Evolutionary conservation across 2,113 vertebrate genomes (phyloP).

Genomic region (Mesoclemmys tuberculata): DNA sequence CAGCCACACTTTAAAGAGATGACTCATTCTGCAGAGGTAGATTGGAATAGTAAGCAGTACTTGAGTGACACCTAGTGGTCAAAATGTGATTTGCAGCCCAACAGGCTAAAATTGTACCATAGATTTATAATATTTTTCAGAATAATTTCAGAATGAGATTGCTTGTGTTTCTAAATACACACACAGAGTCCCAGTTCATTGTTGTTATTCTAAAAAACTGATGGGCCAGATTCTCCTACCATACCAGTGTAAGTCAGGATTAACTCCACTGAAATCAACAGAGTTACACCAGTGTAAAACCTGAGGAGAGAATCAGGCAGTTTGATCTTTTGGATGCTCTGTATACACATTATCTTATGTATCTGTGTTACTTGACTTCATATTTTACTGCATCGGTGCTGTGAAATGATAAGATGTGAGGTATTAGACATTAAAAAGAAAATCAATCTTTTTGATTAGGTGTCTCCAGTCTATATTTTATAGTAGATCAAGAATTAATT

Average conservation of each 20-base stretch:
- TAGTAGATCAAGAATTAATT: background rate
- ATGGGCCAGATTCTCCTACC: background rate
- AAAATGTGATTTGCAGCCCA: fast-evolving
- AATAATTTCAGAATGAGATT: fast-evolving
- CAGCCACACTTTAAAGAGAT: fast-evolving
- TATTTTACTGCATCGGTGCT: background rate
- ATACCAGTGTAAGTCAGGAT: background rate
- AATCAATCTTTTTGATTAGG: background rate
- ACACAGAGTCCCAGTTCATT: fast-evolving
- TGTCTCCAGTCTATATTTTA: background rate
- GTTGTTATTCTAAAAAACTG: background rate
- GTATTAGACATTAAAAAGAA: background rate
- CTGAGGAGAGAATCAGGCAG: fast-evolving
- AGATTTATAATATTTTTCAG: fast-evolving
- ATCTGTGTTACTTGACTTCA: background rate
- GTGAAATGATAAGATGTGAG: background rate
- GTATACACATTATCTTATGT: background rate
- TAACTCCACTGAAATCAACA: background rate
- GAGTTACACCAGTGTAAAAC: background rate
- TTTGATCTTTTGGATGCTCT: background rate
- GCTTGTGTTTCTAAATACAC: fast-evolving
- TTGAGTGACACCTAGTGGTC: constrained; percentile 43
- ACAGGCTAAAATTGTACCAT: fast-evolving
- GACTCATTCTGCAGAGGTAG: background rate
- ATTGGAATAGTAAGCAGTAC: background rate